A percentile compares a stretch with the other conserved stretches of the same genome.
phyloP scores from a whole-genome alignment of 1,140 invertebrate species.

The Forficula auricularia region DNA sequence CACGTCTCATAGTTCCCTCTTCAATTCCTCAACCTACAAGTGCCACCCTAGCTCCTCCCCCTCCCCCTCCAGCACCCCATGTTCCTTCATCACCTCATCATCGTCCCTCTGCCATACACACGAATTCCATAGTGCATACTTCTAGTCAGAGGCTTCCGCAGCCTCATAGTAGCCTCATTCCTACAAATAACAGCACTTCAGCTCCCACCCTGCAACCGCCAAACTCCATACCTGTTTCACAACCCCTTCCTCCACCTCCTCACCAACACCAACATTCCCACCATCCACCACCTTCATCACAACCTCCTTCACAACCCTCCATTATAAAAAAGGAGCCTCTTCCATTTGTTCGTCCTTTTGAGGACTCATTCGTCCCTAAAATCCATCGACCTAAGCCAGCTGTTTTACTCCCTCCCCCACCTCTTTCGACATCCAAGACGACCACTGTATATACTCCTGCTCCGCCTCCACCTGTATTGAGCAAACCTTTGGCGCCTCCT shows the following conservation, averaged over 20 bases:
- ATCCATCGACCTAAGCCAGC: conserved; percentile 18
- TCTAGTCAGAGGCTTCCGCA: not conserved
- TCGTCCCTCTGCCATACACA: conserved; percentile 4
- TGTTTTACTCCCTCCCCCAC: conserved; percentile 11
- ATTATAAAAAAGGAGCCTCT: conserved; percentile 16
- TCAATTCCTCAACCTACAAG: conserved; percentile 8
- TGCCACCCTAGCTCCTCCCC: conserved; percentile 3
- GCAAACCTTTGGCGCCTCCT: not conserved
- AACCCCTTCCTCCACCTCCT: not conserved
- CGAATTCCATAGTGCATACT: conserved; percentile 1
- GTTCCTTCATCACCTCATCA: not conserved
- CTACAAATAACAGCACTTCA: not conserved
- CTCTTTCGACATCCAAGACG: not conserved
- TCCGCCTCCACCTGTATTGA: not conserved
- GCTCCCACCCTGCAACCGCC: not conserved
- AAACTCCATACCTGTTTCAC: not conserved
- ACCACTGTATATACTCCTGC: not conserved
- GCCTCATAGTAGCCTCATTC: not conserved
- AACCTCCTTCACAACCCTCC: not conserved
- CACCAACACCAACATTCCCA: not conserved
- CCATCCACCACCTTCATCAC: not conserved
- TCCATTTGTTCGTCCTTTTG: conserved; percentile 30
- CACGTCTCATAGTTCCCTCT: conserved; percentile 7
- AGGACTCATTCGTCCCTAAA: conserved; percentile 25
- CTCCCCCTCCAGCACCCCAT: conserved; percentile 1